Conservation (phyloP, 2,797 vertebrate species). For the Rhabdomys pumilio region DNA sequence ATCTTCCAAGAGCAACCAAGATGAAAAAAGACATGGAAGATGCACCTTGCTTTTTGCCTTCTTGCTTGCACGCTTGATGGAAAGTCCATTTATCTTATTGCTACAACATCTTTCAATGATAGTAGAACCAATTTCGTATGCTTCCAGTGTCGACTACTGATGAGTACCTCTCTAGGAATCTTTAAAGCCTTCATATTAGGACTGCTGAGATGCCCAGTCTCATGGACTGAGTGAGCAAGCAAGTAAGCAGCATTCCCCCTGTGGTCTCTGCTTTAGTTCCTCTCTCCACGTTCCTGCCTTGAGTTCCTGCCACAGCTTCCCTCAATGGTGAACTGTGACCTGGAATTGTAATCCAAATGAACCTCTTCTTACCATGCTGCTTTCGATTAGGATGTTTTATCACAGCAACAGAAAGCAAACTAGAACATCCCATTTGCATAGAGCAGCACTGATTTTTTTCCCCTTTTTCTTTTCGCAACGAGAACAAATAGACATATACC, state of each 20-base stretch:
- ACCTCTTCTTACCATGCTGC: neutral
- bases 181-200: neutral
- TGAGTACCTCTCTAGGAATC: neutral
- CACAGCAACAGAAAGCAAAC: neutral
- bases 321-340: neutral
- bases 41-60: neutral
- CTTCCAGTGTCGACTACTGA: neutral
- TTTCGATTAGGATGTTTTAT: neutral
- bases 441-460: neutral
- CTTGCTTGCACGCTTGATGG: neutral
- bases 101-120: neutral
- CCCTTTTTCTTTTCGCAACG: slow-evolving; percentile 14
- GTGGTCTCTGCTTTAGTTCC: neutral
- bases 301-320: neutral
- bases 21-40: neutral
- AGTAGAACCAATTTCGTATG: neutral
- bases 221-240: neutral
- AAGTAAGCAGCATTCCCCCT: neutral
- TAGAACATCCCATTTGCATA: neutral
- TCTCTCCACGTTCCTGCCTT: neutral
- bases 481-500: slow-evolving; percentile 37
- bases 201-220: neutral
- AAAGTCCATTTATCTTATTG: neutral
- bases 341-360: neutral
- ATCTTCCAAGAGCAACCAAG: neutral